A percentile compares a stretch with the other conserved stretches of the same genome.
These are phyloP conservation scores for Dolomedes plantarius DNA, from an alignment of 2,888 invertebrate species.

Conservation along the genomic window DNA sequence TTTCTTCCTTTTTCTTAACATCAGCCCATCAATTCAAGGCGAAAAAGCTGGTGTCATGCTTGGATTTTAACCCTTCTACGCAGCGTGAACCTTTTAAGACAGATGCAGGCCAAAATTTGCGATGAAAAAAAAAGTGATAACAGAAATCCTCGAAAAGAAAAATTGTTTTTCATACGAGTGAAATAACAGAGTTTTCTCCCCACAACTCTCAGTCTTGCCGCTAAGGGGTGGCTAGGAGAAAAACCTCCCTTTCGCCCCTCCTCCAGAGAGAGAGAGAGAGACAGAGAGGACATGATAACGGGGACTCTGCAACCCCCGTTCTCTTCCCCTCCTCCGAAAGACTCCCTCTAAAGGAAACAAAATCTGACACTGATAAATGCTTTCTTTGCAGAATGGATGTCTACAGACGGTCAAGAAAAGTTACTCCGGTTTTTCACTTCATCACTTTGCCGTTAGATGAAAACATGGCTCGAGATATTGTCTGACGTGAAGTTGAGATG, in stretches of 20 bases:
- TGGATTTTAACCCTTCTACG: not conserved
- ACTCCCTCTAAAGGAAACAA: slow-evolving; percentile 35
- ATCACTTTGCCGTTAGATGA: slow-evolving; percentile 37
- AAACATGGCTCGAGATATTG: not conserved
- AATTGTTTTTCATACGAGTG: slow-evolving; percentile 51
- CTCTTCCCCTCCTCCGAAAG: not conserved
- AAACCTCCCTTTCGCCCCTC: not conserved
- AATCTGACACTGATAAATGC: slow-evolving; percentile 68
- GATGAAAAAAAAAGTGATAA: not conserved
- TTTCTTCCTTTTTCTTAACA: not conserved
- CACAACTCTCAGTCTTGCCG: not conserved
- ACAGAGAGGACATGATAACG: not conserved
- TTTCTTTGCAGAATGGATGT: slow-evolving; percentile 64
- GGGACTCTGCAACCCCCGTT: not conserved
- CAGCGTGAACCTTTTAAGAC: not conserved
- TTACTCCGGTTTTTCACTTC: slow-evolving; percentile 59
- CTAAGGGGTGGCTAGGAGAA: not conserved
- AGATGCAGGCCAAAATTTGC: not conserved
- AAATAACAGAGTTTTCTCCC: slow-evolving; percentile 31
- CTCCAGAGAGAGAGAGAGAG: not conserved
- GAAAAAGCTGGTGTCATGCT: not conserved
- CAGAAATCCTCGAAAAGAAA: slow-evolving; percentile 20
- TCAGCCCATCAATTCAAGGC: not conserved
- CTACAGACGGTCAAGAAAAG: slow-evolving; percentile 64
- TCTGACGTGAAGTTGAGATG: not conserved